A percentile compares a stretch with the other conserved stretches of the same genome.
phyloP scores from a whole-genome alignment of 2,888 invertebrate genomes.

The Pseudoips prasinana region DNA sequence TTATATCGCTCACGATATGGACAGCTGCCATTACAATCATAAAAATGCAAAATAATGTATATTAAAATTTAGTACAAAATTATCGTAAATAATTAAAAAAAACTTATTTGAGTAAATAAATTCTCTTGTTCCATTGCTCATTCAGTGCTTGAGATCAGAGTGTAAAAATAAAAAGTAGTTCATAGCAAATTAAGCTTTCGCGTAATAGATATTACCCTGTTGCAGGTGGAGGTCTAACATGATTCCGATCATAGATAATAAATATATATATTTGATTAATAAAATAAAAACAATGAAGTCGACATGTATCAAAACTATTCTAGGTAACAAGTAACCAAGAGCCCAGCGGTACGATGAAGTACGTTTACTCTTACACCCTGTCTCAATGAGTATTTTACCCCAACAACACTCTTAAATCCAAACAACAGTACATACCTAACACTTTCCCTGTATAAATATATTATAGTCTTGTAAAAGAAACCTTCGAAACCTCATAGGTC shows the following conservation, averaged over 20 bases:
- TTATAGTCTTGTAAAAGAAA: slow-evolving; percentile 82
- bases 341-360: slow-evolving; percentile 21
- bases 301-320: slow-evolving; percentile 45
- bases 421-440: slow-evolving; percentile 77
- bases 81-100: slow-evolving; percentile 71
- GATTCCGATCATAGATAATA: slow-evolving; percentile 26
- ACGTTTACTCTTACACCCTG: slow-evolving; percentile 72
- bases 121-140: slow-evolving; percentile 81
- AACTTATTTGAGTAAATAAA: slow-evolving; percentile 81
- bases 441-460: slow-evolving; percentile 81
- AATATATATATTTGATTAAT: slow-evolving; percentile 20
- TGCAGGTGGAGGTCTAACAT: slow-evolving; percentile 27
- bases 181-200: slow-evolving; percentile 25
- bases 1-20: slow-evolving; percentile 67
- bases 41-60: slow-evolving; percentile 78
- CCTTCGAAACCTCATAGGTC: slow-evolving; percentile 78
- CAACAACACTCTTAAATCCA: slow-evolving; percentile 76
- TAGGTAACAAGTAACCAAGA: slow-evolving; percentile 27
- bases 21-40: slow-evolving; percentile 78
- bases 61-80: slow-evolving; percentile 70
- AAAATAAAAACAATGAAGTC: slow-evolving; percentile 14
- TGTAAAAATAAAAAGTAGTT: slow-evolving; percentile 67
- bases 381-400: slow-evolving; percentile 77
- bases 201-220: slow-evolving; percentile 38
- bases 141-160: slow-evolving; percentile 74